Evolutionary conservation across 2,797 vertebrate species (phyloP), one percentile per base, ranked within the genome.

Genomic region (Crocidura indochinensis): DNA sequence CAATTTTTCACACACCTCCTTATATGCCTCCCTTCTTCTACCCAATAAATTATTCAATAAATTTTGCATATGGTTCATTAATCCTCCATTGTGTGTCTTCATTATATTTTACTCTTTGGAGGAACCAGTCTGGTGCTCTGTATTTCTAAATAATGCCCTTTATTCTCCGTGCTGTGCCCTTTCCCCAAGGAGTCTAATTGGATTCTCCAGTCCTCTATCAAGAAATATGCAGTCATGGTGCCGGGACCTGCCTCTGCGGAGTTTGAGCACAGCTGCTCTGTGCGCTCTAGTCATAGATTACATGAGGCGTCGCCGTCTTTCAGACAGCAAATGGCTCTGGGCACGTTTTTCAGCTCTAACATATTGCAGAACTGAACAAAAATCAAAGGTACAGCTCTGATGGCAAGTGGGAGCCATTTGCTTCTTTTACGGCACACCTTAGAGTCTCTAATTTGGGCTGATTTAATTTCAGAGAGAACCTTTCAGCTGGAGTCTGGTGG

Each of bases 281-380:
- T 87, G 82, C 85, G 94, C 96, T 95, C 69, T 86, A 84, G 89
- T 92, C 90, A 90, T 56, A 38, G 92, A 95, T 93, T 93, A 96
- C 94, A 84, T 95, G 82, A 88, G 65, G 87, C 81, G 92, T n/a
- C 80, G 81, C 85, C 86, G 77, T 87, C 62, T 91, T 94, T 81
- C 80, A 95, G 83, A 86, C 84, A 93, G 90, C 84, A 97, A 96
- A 95, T 91, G 95, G 87, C 64, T 90, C 60, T 44, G 38, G 75
- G 68, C 94, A 92, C 94, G 94, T 96, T 94, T 94, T 95, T 95
- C 77, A 93, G 56, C 75, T 95, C 82, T 11, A 38, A 72, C 27
- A 31, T 92, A 91, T 91, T 96, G 68, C 17, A 84, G 89, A 96
- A 88, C 64, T 47, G 93, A 95, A 90, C 87, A 92, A 93, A 97